These are phyloP conservation scores for Mugil cephalus DNA, from an alignment of 2,113 vertebrate genomes.

Conservation along the genomic window DNA sequence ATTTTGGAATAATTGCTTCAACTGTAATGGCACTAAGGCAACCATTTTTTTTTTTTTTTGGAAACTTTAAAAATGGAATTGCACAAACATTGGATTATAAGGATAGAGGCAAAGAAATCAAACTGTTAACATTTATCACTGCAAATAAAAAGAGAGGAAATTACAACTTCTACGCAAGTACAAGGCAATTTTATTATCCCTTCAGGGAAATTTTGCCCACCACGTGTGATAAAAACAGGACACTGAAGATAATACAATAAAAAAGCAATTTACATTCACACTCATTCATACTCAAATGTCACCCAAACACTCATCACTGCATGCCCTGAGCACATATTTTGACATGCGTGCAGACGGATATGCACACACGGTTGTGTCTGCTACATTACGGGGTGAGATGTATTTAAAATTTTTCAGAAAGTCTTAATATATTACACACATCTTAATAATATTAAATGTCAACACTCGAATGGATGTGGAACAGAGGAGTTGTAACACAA, in stretches of 20 bases:
- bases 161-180: constrained; percentile 35
- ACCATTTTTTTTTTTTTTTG: constrained; percentile 12
- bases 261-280: constrained; percentile 61
- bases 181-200: constrained; percentile 51
- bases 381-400: constrained; percentile 9
- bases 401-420: constrained; percentile 19
- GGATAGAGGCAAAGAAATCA: constrained; percentile 16
- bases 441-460: constrained; percentile 8
- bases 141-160: constrained; percentile 46
- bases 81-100: constrained; percentile 2
- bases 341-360: constrained; percentile 32
- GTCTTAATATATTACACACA: background rate
- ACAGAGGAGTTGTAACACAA: background rate
- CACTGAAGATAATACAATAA: constrained; percentile 61
- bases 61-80: constrained; percentile 19
- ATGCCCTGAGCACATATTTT: constrained; percentile 36
- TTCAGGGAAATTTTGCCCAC: constrained; percentile 53
- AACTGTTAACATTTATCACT: constrained; percentile 42
- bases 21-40: constrained; percentile 9
- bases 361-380: constrained; percentile 13
- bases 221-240: constrained; percentile 65
- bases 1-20: constrained; percentile 15
- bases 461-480: background rate
- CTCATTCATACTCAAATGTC: constrained; percentile 54
- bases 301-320: constrained; percentile 46